Percentiles rank a stretch among this genome's conserved stretches.
Conservation (phyloP, 1,140 invertebrate genomes). For the Musca vetustissima region DNA sequence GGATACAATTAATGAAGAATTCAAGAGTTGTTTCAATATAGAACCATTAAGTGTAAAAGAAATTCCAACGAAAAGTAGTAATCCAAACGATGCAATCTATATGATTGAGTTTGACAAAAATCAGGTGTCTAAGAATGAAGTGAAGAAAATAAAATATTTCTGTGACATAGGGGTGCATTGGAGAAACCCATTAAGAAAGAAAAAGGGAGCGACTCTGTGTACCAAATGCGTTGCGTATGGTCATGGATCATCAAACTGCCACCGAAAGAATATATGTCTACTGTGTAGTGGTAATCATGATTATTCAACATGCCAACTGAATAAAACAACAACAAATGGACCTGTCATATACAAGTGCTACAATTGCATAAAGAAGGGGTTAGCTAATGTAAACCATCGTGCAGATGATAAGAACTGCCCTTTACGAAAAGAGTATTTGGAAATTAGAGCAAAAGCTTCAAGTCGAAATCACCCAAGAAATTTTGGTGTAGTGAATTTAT, state of each 20-base stretch:
- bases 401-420: not conserved
- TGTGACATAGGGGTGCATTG: not conserved
- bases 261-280: not conserved
- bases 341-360: not conserved
- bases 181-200: not conserved
- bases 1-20: not conserved
- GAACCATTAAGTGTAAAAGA: not conserved
- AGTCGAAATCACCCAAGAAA: not conserved
- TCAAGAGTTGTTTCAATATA: not conserved
- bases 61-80: not conserved
- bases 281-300: not conserved
- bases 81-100: not conserved
- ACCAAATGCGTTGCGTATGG: not conserved
- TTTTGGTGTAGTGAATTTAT: not conserved
- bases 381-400: conserved; percentile 1
- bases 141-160: not conserved
- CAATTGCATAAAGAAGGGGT: not conserved
- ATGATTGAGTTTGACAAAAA: not conserved
- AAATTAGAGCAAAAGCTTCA: not conserved
- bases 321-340: not conserved
- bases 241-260: conserved; percentile 7
- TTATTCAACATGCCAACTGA: conserved; percentile 12
- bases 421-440: not conserved
- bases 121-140: not conserved
- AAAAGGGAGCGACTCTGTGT: not conserved